Percentiles rank a stretch among this genome's conserved stretches.
phyloP scores from a whole-genome alignment of 2,797 vertebrate species.

The Sylvia borin region DNA sequence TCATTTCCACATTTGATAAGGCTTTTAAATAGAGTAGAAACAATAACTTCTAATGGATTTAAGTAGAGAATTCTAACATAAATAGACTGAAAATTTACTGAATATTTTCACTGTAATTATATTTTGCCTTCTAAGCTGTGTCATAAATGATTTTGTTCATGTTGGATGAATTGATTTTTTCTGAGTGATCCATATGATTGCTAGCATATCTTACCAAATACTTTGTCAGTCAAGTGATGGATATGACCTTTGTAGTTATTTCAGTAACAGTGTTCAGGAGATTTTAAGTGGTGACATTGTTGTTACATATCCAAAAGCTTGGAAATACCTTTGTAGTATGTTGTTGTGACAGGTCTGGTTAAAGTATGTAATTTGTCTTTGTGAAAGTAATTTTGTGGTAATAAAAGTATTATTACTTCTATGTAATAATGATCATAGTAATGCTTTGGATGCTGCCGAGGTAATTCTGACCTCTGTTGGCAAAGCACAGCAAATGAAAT shows the following conservation, averaged over 20 bases:
- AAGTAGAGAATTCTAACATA: neutral
- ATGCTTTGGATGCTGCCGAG: slow-evolving; percentile 10
- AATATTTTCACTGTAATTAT: slow-evolving; percentile 5
- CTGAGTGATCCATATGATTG: neutral
- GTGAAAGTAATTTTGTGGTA: neutral
- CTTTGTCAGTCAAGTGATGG: neutral
- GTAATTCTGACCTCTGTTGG: slow-evolving; percentile 63
- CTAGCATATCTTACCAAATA: neutral
- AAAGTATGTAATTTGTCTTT: neutral
- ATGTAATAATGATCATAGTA: neutral
- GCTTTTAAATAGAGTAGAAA: slow-evolving; percentile 22
- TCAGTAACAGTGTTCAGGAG: neutral
- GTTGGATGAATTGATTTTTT: neutral
- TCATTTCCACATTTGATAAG: neutral
- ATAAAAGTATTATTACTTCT: neutral
- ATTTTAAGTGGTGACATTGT: neutral
- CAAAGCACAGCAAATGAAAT: slow-evolving; percentile 47
- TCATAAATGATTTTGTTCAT: neutral
- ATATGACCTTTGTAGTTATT: neutral
- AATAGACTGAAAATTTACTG: neutral
- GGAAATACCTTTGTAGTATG: neutral
- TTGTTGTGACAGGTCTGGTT: neutral
- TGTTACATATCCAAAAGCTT: neutral
- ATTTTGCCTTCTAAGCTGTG: slow-evolving; percentile 6
- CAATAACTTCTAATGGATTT: slow-evolving; percentile 7